phyloP scores from a whole-genome alignment of 2,888 invertebrate species.

The Willowsia nigromaculata region DNA sequence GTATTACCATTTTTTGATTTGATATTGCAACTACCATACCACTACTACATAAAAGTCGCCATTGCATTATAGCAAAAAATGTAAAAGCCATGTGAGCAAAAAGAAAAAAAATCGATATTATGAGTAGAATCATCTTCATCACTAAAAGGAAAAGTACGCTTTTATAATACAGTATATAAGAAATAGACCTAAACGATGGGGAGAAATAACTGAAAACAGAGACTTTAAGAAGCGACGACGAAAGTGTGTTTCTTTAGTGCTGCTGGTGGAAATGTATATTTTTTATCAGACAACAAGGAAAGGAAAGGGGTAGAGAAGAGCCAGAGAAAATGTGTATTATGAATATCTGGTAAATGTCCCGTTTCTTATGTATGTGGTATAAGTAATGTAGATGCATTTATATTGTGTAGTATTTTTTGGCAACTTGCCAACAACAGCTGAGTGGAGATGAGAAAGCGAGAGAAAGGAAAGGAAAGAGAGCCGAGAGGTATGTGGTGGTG shows the following conservation, averaged over 20 bases:
- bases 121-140: constrained; percentile 29
- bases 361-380: neutral
- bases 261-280: neutral
- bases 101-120: constrained; percentile 48
- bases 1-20: neutral
- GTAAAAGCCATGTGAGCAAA: constrained; percentile 8
- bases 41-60: too few relatives aligned
- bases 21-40: neutral
- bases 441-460: constrained; percentile 18
- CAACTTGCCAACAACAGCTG: constrained; percentile 50
- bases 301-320: neutral
- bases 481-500: constrained; percentile 45
- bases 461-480: constrained; percentile 2
- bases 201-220: neutral
- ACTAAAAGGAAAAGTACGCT: neutral
- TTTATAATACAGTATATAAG: neutral
- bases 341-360: neutral
- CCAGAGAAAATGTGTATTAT: neutral
- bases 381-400: constrained; percentile 18
- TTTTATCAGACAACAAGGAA: neutral
- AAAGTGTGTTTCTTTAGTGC: neutral
- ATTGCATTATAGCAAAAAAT: neutral
- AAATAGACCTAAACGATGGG: neutral
- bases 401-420: constrained; percentile 51
- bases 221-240: too few relatives aligned